Conservation (phyloP, 2,113 vertebrate species). For the Neoarius graeffei region DNA sequence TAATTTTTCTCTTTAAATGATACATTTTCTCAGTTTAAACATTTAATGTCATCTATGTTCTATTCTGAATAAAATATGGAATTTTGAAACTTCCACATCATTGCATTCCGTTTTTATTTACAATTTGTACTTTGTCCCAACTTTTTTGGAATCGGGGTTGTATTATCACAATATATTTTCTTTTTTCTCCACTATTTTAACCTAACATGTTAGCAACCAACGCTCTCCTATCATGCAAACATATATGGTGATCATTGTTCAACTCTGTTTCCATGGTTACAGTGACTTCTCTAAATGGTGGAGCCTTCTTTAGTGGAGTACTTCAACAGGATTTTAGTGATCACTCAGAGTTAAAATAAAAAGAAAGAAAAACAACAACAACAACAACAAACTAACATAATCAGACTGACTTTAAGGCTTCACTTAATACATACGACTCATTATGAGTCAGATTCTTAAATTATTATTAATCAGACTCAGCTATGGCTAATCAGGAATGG, state of each 20-base stretch:
- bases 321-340: not conserved
- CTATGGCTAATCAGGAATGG: not conserved
- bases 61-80: no score
- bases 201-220: not conserved
- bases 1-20: no score
- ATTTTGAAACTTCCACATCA: no score
- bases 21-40: no score
- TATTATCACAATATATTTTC: not conserved
- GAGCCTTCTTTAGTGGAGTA: not conserved
- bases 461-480: not conserved
- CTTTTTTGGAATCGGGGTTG: no score
- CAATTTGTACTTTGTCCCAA: no score
- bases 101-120: no score
- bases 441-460: not conserved
- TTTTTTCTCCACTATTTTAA: not conserved
- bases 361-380: not conserved
- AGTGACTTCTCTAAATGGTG: no score
- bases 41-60: no score
- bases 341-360: not conserved
- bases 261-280: not conserved
- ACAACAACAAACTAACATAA: not conserved
- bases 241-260: not conserved
- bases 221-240: no score
- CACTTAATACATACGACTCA: not conserved
- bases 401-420: not conserved